These are phyloP conservation scores for Baryphthengus martii DNA, from an alignment of 2,113 vertebrate species.

Conservation along the genomic window DNA sequence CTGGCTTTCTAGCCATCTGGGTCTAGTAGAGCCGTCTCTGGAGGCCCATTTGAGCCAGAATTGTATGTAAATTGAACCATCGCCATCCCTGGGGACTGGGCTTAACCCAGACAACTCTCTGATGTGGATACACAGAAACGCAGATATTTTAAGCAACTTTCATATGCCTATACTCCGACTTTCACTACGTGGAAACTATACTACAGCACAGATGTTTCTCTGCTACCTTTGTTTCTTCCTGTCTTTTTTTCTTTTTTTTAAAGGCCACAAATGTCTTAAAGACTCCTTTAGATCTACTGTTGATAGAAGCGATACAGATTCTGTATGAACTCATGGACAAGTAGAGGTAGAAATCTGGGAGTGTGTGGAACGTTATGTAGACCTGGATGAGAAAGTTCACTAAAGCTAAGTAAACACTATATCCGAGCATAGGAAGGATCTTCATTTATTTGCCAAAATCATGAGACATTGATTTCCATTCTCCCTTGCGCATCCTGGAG, in stretches of 20 bases:
- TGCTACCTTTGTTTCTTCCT: not conserved
- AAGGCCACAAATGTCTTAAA: not conserved
- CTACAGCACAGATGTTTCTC: not conserved
- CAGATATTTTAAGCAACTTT: slow-evolving; percentile 5
- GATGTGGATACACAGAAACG: not conserved
- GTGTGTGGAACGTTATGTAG: not conserved
- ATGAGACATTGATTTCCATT: not conserved
- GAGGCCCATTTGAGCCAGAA: not conserved
- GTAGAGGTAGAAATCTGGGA: not conserved
- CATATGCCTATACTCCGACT: not conserved
- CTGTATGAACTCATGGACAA: not conserved
- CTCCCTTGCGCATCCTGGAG: not conserved
- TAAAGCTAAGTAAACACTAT: not conserved
- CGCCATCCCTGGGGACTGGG: not conserved
- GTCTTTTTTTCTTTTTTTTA: not conserved
- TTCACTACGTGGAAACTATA: not conserved
- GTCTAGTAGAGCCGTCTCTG: not conserved
- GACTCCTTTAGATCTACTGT: not conserved
- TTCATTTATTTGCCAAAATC: not conserved
- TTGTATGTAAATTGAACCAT: not conserved
- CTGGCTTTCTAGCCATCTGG: slow-evolving; percentile 9
- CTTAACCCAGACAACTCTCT: not conserved
- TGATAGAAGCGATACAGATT: not conserved
- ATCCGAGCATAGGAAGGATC: not conserved
- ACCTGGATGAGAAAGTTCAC: not conserved